A percentile compares a stretch with the other conserved stretches of the same genome.
phyloP scores from a whole-genome alignment of 2,113 vertebrate species.

The Macrotus californicus region DNA sequence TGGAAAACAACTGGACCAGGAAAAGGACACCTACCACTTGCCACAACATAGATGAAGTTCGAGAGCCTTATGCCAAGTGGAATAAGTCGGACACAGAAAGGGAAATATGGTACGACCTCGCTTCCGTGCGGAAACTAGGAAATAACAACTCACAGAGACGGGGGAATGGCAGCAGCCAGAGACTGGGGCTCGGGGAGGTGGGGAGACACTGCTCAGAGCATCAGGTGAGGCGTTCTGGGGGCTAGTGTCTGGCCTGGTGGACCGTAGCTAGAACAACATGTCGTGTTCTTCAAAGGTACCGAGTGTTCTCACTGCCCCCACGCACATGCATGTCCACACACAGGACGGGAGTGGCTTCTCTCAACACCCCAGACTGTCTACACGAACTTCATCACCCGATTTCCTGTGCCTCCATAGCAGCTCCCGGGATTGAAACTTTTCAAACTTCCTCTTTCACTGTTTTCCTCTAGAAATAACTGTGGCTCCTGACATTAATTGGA shows the following conservation, averaged over 20 bases:
- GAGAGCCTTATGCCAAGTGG: neutral
- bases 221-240: no score
- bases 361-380: neutral
- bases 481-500: no score
- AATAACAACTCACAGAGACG: neutral
- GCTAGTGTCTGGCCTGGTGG: neutral
- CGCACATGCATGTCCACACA: accelerated
- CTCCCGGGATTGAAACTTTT: no score
- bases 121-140: no score
- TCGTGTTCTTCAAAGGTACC: neutral
- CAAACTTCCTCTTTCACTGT: no score
- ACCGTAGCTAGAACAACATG: neutral
- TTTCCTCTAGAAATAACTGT: neutral
- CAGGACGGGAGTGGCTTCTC: no score
- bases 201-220: neutral
- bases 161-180: neutral
- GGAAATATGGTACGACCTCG: no score
- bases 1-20: neutral
- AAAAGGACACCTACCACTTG: neutral
- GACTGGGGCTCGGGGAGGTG: accelerated
- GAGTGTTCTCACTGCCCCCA: no score
- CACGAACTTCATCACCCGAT: neutral
- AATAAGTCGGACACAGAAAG: neutral
- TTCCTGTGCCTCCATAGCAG: accelerated
- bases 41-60: neutral